Conservation (phyloP, 2,888 invertebrate genomes). For the Conchocele bisecta region DNA sequence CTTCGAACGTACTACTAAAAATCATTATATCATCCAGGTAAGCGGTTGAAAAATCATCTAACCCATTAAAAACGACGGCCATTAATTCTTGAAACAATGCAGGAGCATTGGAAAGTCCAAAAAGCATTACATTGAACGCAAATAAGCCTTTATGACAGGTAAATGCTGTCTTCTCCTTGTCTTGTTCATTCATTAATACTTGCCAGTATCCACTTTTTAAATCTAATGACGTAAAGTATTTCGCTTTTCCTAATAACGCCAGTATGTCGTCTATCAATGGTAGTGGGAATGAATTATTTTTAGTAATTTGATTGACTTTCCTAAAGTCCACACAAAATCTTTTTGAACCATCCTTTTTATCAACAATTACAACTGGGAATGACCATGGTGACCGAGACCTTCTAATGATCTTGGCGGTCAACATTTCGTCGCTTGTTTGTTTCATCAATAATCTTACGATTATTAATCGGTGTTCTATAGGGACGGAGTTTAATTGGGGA, state of each 20-base stretch:
- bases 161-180: background rate
- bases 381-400: conserved; percentile 28
- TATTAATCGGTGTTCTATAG: conserved; percentile 22
- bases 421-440: conserved; percentile 38
- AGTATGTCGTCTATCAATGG: conserved; percentile 16
- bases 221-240: conserved; percentile 22
- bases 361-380: conserved; percentile 43
- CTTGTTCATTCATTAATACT: background rate
- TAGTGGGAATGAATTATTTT: conserved; percentile 24
- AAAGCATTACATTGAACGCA: conserved; percentile 15
- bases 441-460: conserved; percentile 22
- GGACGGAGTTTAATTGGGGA: conserved; percentile 16
- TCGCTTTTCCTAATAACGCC: conserved; percentile 21
- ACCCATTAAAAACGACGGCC: no score
- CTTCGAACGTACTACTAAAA: conserved; percentile 36
- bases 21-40: conserved; percentile 58
- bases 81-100: conserved; percentile 31
- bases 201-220: background rate
- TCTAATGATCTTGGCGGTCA: conserved; percentile 17
- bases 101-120: conserved; percentile 1
- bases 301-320: conserved; percentile 16
- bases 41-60: conserved; percentile 26
- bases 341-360: conserved; percentile 21
- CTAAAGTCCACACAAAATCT: conserved; percentile 19
- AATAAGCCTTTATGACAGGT: conserved; percentile 28